A percentile compares a stretch with the other conserved stretches of the same genome.
Evolutionary conservation across 2,113 vertebrate species (phyloP).

Genomic region (Acrocephalus arundinaceus): DNA sequence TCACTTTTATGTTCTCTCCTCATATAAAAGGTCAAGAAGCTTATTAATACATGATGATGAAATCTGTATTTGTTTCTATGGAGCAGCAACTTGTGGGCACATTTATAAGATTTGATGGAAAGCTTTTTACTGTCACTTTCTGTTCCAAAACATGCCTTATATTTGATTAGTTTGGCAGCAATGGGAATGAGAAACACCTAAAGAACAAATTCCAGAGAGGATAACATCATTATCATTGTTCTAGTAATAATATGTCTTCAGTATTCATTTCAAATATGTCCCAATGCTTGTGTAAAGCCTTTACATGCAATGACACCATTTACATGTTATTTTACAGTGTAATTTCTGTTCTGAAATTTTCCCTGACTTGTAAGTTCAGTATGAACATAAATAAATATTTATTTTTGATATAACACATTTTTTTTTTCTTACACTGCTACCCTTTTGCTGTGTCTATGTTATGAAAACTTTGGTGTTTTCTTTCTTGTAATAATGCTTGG

Average conservation of each 20-base stretch:
- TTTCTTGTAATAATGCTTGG: background rate
- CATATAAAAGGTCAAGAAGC: background rate
- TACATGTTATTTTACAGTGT: background rate
- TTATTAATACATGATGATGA: background rate
- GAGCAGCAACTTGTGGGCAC: background rate
- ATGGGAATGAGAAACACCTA: background rate
- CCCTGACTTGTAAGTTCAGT: background rate
- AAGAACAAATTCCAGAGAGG: background rate
- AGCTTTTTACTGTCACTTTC: background rate
- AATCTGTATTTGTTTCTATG: background rate
- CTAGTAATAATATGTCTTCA: background rate
- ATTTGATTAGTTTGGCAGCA: background rate
- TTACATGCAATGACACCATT: background rate
- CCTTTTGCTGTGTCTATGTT: background rate
- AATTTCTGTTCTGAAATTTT: background rate
- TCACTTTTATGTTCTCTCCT: background rate
- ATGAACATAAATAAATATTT: background rate
- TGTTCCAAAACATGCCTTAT: background rate
- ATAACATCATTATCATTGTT: background rate
- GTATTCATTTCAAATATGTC: background rate
- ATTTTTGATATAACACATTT: too few relatives aligned
- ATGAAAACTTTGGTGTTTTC: background rate
- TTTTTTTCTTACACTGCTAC: background rate
- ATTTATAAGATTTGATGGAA: background rate
- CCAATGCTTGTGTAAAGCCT: background rate